These are phyloP conservation scores for Fissipunctia ypsillon DNA, from an alignment of 2,888 invertebrate species.

Conservation along the genomic window DNA sequence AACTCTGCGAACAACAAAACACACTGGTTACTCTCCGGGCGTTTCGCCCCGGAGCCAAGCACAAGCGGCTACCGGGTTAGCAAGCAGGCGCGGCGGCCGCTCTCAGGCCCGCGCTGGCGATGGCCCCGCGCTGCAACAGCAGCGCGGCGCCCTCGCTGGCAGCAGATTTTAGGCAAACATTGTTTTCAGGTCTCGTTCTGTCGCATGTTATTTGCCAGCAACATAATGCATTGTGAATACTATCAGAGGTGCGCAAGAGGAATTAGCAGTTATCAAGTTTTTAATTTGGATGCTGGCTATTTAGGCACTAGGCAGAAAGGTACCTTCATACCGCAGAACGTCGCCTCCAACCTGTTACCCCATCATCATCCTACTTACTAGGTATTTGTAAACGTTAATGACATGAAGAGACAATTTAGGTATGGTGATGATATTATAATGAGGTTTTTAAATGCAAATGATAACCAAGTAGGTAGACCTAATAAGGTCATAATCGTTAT, in stretches of 20 bases:
- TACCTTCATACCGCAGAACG: constrained; percentile 74
- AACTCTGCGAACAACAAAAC: constrained; percentile 91
- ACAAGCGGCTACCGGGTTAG: constrained; percentile 90
- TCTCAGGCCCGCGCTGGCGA: constrained; percentile 77
- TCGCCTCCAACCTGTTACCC: constrained; percentile 79
- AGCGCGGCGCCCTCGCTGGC: constrained; percentile 63
- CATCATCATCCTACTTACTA: constrained; percentile 63
- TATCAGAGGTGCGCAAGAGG: constrained; percentile 75
- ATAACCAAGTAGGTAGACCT: constrained; percentile 20
- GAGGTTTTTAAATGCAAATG: constrained; percentile 17
- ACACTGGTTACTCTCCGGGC: constrained; percentile 90
- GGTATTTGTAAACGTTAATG: constrained; percentile 47
- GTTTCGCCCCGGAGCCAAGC: constrained; percentile 88
- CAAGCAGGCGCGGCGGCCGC: constrained; percentile 85
- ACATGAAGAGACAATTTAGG: constrained; percentile 43
- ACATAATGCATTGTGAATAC: constrained; percentile 73
- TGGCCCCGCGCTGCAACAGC: constrained; percentile 29
- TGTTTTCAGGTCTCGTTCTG: constrained; percentile 70
- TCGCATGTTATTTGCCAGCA: constrained; percentile 80
- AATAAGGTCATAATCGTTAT: constrained; percentile 21
- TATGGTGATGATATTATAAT: constrained; percentile 24
- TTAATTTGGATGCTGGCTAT: constrained; percentile 72
- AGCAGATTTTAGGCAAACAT: constrained; percentile 76
- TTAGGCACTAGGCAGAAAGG: constrained; percentile 60
- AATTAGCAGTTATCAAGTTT: constrained; percentile 75